Base-by-base conservation (phyloP, 1,140 invertebrate species). In the Hylaeus anthracinus region DNA sequence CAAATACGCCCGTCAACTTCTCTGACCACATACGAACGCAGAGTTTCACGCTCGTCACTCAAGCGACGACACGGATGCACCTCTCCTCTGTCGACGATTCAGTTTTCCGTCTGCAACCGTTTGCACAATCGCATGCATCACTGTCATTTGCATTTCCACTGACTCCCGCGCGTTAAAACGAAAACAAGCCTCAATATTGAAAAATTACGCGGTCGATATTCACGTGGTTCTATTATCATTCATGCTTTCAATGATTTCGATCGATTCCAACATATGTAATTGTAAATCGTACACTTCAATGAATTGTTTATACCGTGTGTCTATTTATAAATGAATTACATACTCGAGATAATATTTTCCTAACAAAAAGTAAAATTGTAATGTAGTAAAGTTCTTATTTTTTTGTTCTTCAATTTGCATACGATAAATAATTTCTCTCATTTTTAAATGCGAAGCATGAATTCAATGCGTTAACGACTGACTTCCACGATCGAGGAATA, bases 41-140 rank as follows among this genome's bases (percentile, higher is more conserved):
- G 55, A 48, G 70, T 77, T 77, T 77, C 74, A 76, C 43, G 74
- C 65, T 70, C 74, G 74, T 77, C 74, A 66, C 43, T 70, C 65
- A 60, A 70, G 60, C 43, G 26, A 39, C 41, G 43, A 51, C 45
- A 12, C 14, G 65, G 43, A 56, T 60, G 12, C 4, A 70, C 12
- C 43, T 39, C 26, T 1, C 9, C n/a, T 43, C 26, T 69, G 74
- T 61, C 64, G 53, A 45, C 43, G 74, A 60, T 48, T 69, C 64
- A 65, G 74, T 70, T 69, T 51, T 51, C 51, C 55, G 39, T 41
- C 8, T 37, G 69, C 41, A 26, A 65, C 73, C 64, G 58, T 76
- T 67, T 67, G 4, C 64, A 76, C 55, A 48, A 70, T 70, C 65
- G 26, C 41, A 45, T 14, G n/a, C 12, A 8, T 51, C 55, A 70